phyloP scores from a whole-genome alignment of 64 coral and sea anemone species.

The Pocillopora verrucosa region DNA sequence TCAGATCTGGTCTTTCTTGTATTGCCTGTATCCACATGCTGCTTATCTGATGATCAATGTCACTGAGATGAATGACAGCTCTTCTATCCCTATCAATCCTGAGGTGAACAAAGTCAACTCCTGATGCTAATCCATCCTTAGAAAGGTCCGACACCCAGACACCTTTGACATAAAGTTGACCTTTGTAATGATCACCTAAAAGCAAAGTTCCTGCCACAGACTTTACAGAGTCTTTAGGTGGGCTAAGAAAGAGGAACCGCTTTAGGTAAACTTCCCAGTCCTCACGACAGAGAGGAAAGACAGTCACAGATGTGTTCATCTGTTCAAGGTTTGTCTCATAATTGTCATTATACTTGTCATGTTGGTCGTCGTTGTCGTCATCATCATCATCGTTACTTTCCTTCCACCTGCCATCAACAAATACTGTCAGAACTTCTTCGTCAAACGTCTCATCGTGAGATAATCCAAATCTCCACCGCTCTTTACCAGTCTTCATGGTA shows the following conservation, averaged over 20 bases:
- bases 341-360: not conserved
- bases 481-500: slow-evolving; percentile 69
- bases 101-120: slow-evolving; percentile 64
- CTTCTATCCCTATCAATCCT: slow-evolving; percentile 67
- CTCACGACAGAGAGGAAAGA: slow-evolving; percentile 29
- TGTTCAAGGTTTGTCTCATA: not conserved
- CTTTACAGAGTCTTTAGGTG: slow-evolving; percentile 46
- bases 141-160: slow-evolving; percentile 70
- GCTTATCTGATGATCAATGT: slow-evolving; percentile 69
- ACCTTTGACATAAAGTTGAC: slow-evolving; percentile 67
- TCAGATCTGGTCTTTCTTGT: slow-evolving; percentile 53
- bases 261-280: slow-evolving; percentile 50
- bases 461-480: slow-evolving; percentile 63
- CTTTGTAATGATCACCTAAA: slow-evolving; percentile 22
- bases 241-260: slow-evolving; percentile 64
- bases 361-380: not conserved
- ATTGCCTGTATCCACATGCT: slow-evolving; percentile 76
- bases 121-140: slow-evolving; percentile 60
- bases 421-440: slow-evolving; percentile 67
- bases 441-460: slow-evolving; percentile 46
- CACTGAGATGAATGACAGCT: slow-evolving; percentile 70
- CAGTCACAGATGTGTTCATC: slow-evolving; percentile 55
- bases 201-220: slow-evolving; percentile 48
- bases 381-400: slow-evolving; percentile 24
- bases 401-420: slow-evolving; percentile 38